Percentiles rank a stretch among this genome's conserved stretches.
Evolutionary conservation across 2,888 invertebrate genomes (phyloP).

Genomic region (Listrodromus nycthemerus): DNA sequence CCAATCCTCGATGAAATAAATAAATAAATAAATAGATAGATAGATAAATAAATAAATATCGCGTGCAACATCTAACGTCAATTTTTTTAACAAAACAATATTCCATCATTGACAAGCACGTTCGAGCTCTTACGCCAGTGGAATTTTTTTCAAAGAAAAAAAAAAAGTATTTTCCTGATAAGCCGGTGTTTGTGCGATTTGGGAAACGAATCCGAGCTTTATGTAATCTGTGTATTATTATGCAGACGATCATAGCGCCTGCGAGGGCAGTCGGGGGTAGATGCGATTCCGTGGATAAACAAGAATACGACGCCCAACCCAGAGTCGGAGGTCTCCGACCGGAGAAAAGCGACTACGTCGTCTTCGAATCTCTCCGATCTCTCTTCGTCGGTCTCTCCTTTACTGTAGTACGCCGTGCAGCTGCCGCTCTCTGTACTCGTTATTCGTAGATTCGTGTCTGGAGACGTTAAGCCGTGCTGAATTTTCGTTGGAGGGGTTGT

Average conservation of each 20-base stretch:
- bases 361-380: constrained; percentile 36
- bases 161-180: constrained; percentile 7
- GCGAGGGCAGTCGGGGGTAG: constrained; percentile 18
- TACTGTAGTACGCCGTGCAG: constrained; percentile 27
- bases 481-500: constrained; percentile 2
- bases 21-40: not conserved
- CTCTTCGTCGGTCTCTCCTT: constrained; percentile 38
- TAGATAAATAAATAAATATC: not conserved
- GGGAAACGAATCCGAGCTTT: constrained; percentile 2
- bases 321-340: constrained; percentile 12
- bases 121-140: not conserved
- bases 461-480: constrained; percentile 43
- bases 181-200: not conserved
- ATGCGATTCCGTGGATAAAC: constrained; percentile 55
- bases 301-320: constrained; percentile 25
- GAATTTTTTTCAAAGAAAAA: not conserved
- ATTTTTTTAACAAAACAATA: not conserved
- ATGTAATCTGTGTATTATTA: constrained; percentile 43
- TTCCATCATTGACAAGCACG: not conserved
- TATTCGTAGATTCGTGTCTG: constrained; percentile 56
- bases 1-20: not conserved
- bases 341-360: constrained; percentile 21
- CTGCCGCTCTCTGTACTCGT: constrained; percentile 15
- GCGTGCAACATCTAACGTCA: not conserved
- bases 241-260: constrained; percentile 25